Base-by-base conservation (phyloP, 2,113 vertebrate species). In the Nyctibius bracteatus region DNA sequence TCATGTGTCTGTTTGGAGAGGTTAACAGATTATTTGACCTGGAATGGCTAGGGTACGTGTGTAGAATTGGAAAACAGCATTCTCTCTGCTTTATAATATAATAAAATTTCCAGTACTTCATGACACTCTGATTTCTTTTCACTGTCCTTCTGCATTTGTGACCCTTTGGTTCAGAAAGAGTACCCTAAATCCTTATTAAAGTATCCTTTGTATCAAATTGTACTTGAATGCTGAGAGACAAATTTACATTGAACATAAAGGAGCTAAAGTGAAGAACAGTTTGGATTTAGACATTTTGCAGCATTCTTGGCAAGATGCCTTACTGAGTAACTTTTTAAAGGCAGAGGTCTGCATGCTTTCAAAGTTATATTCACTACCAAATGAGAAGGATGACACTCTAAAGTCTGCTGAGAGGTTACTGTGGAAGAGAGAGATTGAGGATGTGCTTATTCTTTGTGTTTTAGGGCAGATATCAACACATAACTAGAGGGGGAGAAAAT, bases 171-270 rank as follows among this genome's bases (percentile, higher is more conserved):
- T 92, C 80, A 95, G 89, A 94, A 94, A 44, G 39, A 71, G 72
- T 74, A 39, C 33, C 81, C 79, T 90, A 90, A 94, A 95, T 92
- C 28, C 74, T 90, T 91, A 72, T 80, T 85, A 82, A 92, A 96
- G n/a, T 77, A 66, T 58, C 47, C 27, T 94, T 71, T 84, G 39
- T 68, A 73, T 88, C 85, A 94, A 80, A 88, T 88, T 82, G 65
- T 82, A 65, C 70, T 90, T 90, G 66, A 89, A 66, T 73, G 49
- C 70, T 2, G 1, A 88, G 84, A 63, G 41, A 87, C 66, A 94
- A 87, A 96, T 86, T 86, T 70, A 46, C 74, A 63, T 25, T 52
- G 67, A 94, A 51, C n/a, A 22, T n/a, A 74, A 72, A 75, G 62
- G 35, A 75, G 33, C 54, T 52, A 7, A 87, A 96, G 55, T 14